These are phyloP conservation scores for Orchesella flavescens DNA, from an alignment of 2,888 invertebrate genomes.

Conservation along the genomic window DNA sequence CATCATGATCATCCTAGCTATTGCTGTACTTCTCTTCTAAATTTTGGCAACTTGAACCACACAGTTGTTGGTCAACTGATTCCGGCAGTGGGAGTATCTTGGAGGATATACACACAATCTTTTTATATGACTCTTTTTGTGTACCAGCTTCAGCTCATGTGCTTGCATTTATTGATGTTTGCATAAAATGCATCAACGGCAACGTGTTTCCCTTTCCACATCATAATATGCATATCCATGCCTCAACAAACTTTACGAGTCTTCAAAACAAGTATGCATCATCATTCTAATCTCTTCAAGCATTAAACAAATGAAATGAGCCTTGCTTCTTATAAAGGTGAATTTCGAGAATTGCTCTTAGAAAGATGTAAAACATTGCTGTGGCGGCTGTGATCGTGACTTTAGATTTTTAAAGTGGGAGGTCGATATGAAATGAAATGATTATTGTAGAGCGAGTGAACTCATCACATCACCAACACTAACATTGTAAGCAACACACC, in stretches of 20 bases:
- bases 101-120: conserved; percentile 42
- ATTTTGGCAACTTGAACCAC: background rate
- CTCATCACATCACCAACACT: conserved; percentile 23
- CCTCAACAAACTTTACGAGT: background rate
- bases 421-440: conserved; percentile 16
- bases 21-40: background rate
- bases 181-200: background rate
- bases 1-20: background rate
- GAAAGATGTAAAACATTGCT: conserved; percentile 24
- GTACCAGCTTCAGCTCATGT: background rate
- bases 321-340: conserved; percentile 39
- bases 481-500: background rate
- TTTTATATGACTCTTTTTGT: conserved; percentile 10
- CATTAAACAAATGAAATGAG: conserved; percentile 23
- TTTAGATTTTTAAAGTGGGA: conserved; percentile 5
- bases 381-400: conserved; percentile 27
- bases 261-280: background rate
- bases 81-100: conserved; percentile 61
- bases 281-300: background rate
- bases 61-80: conserved; percentile 40
- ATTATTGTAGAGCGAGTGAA: background rate
- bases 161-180: background rate
- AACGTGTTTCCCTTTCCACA: background rate
- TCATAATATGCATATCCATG: background rate
- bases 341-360: conserved; percentile 38